A percentile compares a stretch with the other conserved stretches of the same genome.
These are phyloP conservation scores for Temnopleurus reevesii DNA, from an alignment of 53 echinoderm and acorn worm species.

Conservation along the genomic window DNA sequence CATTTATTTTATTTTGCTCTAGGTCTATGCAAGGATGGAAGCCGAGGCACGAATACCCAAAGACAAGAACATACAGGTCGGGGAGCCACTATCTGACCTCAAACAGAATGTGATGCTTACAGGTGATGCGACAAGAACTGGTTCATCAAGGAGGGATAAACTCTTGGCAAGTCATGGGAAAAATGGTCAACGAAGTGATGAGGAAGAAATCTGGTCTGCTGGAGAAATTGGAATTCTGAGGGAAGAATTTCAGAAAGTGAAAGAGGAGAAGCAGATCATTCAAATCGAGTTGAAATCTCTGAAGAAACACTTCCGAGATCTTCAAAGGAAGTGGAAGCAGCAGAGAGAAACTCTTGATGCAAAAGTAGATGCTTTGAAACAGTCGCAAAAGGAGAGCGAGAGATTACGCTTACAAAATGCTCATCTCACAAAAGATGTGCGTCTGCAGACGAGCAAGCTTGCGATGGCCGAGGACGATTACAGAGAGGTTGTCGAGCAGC, in stretches of 20 bases:
- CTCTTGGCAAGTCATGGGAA: background rate
- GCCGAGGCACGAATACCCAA: slow-evolving; percentile 27
- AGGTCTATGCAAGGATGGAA: slow-evolving; percentile 9
- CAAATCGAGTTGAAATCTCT: slow-evolving; percentile 52
- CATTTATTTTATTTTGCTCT: too few relatives aligned
- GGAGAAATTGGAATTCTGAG: slow-evolving; percentile 70
- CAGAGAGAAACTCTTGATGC: slow-evolving; percentile 48
- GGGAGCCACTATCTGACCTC: slow-evolving; percentile 62
- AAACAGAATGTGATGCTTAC: slow-evolving; percentile 2
- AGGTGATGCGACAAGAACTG: slow-evolving; percentile 21
- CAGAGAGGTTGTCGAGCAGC: slow-evolving; percentile 62
- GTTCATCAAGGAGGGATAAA: background rate
- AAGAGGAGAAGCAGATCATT: slow-evolving; percentile 56
- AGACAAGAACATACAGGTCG: slow-evolving; percentile 71
- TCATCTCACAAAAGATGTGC: slow-evolving; percentile 62
- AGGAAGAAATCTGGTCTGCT: slow-evolving; percentile 63
- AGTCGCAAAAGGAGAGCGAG: slow-evolving; percentile 52
- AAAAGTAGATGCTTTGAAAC: slow-evolving; percentile 38
- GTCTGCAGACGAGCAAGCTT: slow-evolving; percentile 44
- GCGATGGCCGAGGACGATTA: slow-evolving; percentile 70
- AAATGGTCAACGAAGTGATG: background rate
- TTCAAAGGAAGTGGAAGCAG: slow-evolving; percentile 51
- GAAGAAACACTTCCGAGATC: slow-evolving; percentile 35
- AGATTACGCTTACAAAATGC: slow-evolving; percentile 55
- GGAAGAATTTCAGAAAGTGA: slow-evolving; percentile 54